Percentiles rank a stretch among this genome's conserved stretches.
Evolutionary conservation across 1,140 invertebrate genomes (phyloP).

Genomic region (Solenopsis fugax): DNA sequence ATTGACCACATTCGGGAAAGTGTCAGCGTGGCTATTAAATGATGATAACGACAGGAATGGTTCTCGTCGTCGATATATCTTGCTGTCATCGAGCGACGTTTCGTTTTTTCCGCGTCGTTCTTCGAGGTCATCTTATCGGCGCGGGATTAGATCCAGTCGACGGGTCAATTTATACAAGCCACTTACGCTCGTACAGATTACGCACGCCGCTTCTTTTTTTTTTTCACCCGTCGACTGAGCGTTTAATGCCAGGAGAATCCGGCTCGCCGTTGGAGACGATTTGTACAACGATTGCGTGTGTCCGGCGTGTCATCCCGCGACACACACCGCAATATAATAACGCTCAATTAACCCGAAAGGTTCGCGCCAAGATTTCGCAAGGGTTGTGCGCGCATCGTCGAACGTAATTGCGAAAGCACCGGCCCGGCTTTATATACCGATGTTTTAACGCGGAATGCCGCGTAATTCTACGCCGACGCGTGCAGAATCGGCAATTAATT

Average conservation of each 20-base stretch:
- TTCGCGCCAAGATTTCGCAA: constrained; percentile 35
- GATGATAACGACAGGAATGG: constrained; percentile 48
- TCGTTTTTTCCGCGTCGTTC: constrained; percentile 15
- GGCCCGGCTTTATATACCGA: constrained; percentile 23
- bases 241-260: constrained; percentile 55
- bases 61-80: constrained; percentile 65
- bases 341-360: constrained; percentile 58
- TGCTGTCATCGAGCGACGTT: constrained; percentile 53
- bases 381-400: background rate
- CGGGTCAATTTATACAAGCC: constrained; percentile 53
- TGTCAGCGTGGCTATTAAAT: constrained; percentile 39
- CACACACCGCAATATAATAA: constrained; percentile 61
- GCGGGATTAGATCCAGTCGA: constrained; percentile 49
- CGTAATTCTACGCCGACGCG: constrained; percentile 33
- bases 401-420: constrained; percentile 21
- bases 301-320: constrained; percentile 55
- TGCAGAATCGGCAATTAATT: constrained; percentile 41
- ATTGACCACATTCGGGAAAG: constrained; percentile 18
- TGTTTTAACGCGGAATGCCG: constrained; percentile 36
- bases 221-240: background rate
- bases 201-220: constrained; percentile 17
- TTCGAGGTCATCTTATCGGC: constrained; percentile 44
- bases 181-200: constrained; percentile 52
- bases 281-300: constrained; percentile 59
- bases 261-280: constrained; percentile 43